Conservation (phyloP, 1,140 invertebrate genomes). For the Asbolus verrucosus region DNA sequence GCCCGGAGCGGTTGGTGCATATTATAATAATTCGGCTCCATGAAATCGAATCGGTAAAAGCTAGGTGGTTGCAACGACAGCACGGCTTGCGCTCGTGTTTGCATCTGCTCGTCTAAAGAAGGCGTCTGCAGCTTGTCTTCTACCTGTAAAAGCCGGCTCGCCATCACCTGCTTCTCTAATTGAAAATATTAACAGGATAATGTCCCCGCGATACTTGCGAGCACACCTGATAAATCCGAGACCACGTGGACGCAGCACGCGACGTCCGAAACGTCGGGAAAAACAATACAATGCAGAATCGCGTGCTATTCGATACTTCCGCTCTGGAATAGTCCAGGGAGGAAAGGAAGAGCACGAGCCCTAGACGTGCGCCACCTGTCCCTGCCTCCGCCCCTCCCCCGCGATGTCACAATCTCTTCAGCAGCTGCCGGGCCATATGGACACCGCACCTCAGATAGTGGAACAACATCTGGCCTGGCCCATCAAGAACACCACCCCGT, state of each 20-base stretch:
- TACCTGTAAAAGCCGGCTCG: neutral
- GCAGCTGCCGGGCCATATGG: slow-evolving; percentile 46
- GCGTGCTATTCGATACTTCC: too few relatives aligned
- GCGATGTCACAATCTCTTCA: slow-evolving; percentile 34
- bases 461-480: slow-evolving; percentile 25
- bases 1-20: too few relatives aligned
- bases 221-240: too few relatives aligned
- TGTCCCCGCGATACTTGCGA: too few relatives aligned
- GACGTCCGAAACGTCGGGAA: neutral
- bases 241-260: slow-evolving; percentile 8
- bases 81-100: neutral
- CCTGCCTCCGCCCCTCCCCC: neutral
- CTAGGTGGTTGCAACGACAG: too few relatives aligned
- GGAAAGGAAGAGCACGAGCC: slow-evolving; percentile 31
- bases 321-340: neutral
- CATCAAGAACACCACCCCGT: slow-evolving; percentile 25
- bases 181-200: slow-evolving; percentile 3
- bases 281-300: slow-evolving; percentile 2
- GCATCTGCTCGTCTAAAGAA: slow-evolving; percentile 13
- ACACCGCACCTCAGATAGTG: slow-evolving; percentile 39
- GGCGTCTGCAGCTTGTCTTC: slow-evolving; percentile 5
- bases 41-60: too few relatives aligned
- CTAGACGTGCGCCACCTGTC: slow-evolving; percentile 46
- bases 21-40: too few relatives aligned
- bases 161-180: slow-evolving; percentile 8